Evolutionary conservation across 2,113 vertebrate genomes (phyloP), one percentile per base, ranked within the genome.

Genomic region (Numida meleagris): DNA sequence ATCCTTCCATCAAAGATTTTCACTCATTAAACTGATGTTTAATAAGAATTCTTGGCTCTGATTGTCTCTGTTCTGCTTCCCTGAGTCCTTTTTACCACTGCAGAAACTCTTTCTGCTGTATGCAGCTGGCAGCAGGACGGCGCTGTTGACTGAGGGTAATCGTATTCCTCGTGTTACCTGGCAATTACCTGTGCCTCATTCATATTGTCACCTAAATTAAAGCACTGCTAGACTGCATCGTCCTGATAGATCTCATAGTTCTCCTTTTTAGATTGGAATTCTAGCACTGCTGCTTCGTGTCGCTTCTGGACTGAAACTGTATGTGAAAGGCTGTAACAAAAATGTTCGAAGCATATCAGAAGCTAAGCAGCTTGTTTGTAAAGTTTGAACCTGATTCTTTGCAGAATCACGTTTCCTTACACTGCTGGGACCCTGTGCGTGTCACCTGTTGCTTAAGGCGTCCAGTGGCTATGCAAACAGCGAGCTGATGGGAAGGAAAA

Each of bases 161-260:
- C 67, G 79, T 75, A 77, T 67, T 96, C 82, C 76, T 87, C 6
- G 0, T 71, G 43, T 80, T 88, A 91, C 87, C 82, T 95, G 91
- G 46, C 85, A 97, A 84, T 94, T 94, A 83, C 80, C 82, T 90
- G 68, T 84, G 91, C 81, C 88, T 93, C 86, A 91, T 74, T 87
- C 75, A 3, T 24, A 9, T 25, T 73, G 86, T 88, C 89, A 80
- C 63, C 67, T 82, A 59, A 82, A 93, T 94, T 81, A 85, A 8
- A 75, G 71, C 94, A 15, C 27, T 75, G 46, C 76, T 66, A 55
- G 79, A 9, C 88, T 74, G 58, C 74, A 36, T 83, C 53, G 21
- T 72, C 34, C 80, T 74, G 77, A 83, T 50, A 71, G 70, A 70
- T 68, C 80, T 91, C 38, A 4, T 45, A 70, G 66, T 92, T 58